Evolutionary conservation across 2,888 invertebrate species (phyloP).

Genomic region (Acleris literana): DNA sequence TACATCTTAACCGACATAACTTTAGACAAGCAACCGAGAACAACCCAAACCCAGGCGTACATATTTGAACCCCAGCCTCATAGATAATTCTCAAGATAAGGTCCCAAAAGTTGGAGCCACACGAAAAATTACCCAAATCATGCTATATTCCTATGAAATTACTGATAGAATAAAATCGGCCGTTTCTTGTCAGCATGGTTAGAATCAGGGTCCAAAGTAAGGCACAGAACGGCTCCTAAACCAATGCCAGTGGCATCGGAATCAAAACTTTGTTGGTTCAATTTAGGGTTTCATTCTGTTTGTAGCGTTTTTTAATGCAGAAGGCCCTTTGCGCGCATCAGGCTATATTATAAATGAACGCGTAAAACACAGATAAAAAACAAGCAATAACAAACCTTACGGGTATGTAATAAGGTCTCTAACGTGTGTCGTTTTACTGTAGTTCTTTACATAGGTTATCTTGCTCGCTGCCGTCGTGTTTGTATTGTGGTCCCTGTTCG

Average conservation of each 20-base stretch:
- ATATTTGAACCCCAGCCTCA: conserved; percentile 2
- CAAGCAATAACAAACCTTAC: no score
- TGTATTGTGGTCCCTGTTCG: conserved; percentile 64
- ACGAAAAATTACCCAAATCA: conserved; percentile 43
- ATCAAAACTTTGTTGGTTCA: background rate
- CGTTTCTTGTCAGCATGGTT: conserved; percentile 58
- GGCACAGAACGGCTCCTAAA: conserved; percentile 23
- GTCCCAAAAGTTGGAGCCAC: conserved; percentile 25
- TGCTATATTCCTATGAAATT: conserved; percentile 48
- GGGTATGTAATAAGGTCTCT: no score
- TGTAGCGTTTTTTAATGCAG: conserved; percentile 2
- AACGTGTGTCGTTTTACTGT: no score
- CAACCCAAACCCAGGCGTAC: background rate
- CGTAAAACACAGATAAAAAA: no score
- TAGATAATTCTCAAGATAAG: conserved; percentile 8
- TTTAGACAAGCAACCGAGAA: background rate
- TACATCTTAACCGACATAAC: conserved; percentile 24
- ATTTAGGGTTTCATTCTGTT: conserved; percentile 3
- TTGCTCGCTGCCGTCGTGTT: conserved; percentile 58
- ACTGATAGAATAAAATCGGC: conserved; percentile 66
- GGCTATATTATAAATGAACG: conserved; percentile 37
- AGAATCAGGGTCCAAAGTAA: conserved; percentile 37
- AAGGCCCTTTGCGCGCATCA: conserved; percentile 41
- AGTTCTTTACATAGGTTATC: conserved; percentile 51
- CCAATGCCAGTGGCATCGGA: background rate